These are phyloP conservation scores for Apis mellifera DNA, from an alignment of 1,140 invertebrate species.

Conservation along the genomic window DNA sequence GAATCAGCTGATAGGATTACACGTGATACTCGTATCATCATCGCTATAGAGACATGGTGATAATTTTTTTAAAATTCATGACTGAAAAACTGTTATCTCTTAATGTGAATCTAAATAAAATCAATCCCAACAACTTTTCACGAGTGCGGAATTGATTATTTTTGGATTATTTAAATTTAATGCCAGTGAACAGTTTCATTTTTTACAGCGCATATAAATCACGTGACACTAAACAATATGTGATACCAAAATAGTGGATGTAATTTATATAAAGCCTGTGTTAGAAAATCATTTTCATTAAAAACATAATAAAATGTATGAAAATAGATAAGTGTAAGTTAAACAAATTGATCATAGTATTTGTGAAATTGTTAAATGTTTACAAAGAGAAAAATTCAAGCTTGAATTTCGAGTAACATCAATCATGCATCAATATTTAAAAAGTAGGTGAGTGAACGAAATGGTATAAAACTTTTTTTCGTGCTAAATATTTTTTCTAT, in stretches of 20 bases:
- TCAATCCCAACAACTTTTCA: neutral
- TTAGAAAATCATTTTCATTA: neutral
- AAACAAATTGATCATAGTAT: neutral
- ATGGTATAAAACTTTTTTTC: neutral
- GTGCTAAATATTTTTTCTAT: neutral
- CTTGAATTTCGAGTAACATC: neutral
- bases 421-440: conserved; percentile 64
- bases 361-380: neutral
- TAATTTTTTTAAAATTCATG: conserved; percentile 12
- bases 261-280: neutral
- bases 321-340: neutral
- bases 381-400: neutral
- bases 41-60: neutral
- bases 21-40: neutral
- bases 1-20: conserved; percentile 43
- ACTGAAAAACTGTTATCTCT: conserved; percentile 38
- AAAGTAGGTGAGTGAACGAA: conserved; percentile 57
- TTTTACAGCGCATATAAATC: neutral
- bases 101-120: neutral
- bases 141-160: conserved; percentile 40
- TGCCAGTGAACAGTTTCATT: conserved; percentile 25
- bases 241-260: neutral
- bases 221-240: neutral
- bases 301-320: too few species aligned
- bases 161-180: neutral